Evolutionary conservation across 2,888 invertebrate genomes (phyloP).

Genomic region (Lypha dubia): DNA sequence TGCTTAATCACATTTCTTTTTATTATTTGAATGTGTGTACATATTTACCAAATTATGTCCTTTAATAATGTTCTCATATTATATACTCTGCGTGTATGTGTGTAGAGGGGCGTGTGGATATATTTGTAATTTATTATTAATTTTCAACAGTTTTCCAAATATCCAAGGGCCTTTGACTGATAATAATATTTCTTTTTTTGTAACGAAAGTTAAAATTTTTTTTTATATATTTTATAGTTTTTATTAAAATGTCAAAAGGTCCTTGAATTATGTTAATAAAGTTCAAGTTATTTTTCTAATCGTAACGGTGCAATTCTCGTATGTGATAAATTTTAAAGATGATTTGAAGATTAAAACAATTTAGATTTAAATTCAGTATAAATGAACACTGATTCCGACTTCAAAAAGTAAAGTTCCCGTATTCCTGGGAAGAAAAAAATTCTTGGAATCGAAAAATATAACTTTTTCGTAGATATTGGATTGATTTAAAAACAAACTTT

Average conservation of each 20-base stretch:
- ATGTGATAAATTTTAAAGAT: too few relatives aligned
- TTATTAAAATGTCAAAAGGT: slow-evolving; percentile 24
- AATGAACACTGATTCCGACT: too few relatives aligned
- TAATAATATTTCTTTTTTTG: not conserved
- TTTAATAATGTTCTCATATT: slow-evolving; percentile 24
- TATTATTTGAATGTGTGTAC: slow-evolving; percentile 49
- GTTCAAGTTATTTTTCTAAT: too few relatives aligned
- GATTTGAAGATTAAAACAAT: too few relatives aligned
- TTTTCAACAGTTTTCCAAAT: slow-evolving; percentile 54
- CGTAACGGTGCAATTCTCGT: too few relatives aligned
- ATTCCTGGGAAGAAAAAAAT: too few relatives aligned
- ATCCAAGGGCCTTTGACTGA: slow-evolving; percentile 60
- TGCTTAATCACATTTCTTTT: too few relatives aligned
- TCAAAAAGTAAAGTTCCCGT: too few relatives aligned
- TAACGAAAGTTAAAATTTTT: not conserved
- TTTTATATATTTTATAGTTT: slow-evolving; percentile 47
- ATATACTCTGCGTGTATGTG: not conserved
- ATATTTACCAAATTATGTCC: slow-evolving; percentile 52
- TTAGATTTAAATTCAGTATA: too few relatives aligned
- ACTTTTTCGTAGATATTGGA: too few relatives aligned
- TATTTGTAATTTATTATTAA: too few relatives aligned
- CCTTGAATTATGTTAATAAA: not conserved
- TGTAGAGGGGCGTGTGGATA: not conserved
- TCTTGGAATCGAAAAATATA: too few relatives aligned
- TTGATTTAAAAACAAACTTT: not conserved